Evolutionary conservation across 1,140 invertebrate species (phyloP).

Genomic region (Nebria ingens): DNA sequence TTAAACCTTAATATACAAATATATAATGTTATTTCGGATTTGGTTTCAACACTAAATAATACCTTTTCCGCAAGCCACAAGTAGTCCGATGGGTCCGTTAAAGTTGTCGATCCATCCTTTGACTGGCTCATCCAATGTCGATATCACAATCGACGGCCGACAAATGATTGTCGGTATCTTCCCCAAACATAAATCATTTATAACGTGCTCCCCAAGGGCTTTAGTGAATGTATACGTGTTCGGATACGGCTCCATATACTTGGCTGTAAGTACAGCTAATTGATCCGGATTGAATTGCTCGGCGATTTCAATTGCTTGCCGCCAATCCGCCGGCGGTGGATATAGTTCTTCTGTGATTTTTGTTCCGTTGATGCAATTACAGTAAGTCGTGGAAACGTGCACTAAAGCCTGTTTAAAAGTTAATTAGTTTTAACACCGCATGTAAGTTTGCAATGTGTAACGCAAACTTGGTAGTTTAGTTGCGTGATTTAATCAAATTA

Average conservation of each 20-base stretch:
- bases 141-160: slow-evolving; percentile 71
- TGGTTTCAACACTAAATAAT: background rate
- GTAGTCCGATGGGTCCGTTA: slow-evolving; percentile 77
- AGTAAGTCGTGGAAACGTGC: slow-evolving; percentile 80
- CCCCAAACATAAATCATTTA: slow-evolving; percentile 55
- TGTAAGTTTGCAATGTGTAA: no score
- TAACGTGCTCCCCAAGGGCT: slow-evolving; percentile 64
- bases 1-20: slow-evolving; percentile 38
- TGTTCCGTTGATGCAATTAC: slow-evolving; percentile 56
- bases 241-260: slow-evolving; percentile 61
- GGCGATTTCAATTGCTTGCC: slow-evolving; percentile 69
- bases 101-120: slow-evolving; percentile 91
- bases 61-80: slow-evolving; percentile 67
- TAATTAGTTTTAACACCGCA: no score
- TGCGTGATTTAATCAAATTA: slow-evolving; percentile 23
- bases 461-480: background rate
- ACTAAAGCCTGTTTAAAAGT: slow-evolving; percentile 50
- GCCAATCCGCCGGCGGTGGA: slow-evolving; percentile 71
- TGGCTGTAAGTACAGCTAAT: slow-evolving; percentile 52
- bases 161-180: slow-evolving; percentile 71
- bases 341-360: slow-evolving; percentile 55
- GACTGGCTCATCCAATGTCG: slow-evolving; percentile 45
- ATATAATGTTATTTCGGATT: background rate
- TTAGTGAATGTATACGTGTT: slow-evolving; percentile 86
- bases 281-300: slow-evolving; percentile 64